Percentiles rank a stretch among this genome's conserved stretches.
Conservation (phyloP, 2,888 invertebrate genomes). For the Scaptomyza tumidula region DNA sequence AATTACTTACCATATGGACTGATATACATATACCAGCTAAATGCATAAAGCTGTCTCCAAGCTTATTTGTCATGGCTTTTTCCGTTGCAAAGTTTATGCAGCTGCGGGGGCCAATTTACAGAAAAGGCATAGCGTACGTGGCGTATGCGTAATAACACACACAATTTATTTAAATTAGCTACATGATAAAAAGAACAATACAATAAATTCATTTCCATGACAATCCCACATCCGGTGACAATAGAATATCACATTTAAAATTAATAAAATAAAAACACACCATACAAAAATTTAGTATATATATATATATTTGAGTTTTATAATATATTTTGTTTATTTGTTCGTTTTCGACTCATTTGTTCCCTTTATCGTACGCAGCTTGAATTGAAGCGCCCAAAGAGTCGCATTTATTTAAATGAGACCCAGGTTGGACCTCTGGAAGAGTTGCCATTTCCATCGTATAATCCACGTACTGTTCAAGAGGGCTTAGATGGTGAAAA, state of each 20-base stretch:
- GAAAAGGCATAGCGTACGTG: slow-evolving; percentile 18
- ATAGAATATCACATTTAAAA: not conserved
- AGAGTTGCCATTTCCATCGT: slow-evolving; percentile 73
- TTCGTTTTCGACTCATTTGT: not conserved
- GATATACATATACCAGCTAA: slow-evolving; percentile 1
- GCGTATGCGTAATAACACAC: slow-evolving; percentile 47
- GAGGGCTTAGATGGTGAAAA: slow-evolving; percentile 74
- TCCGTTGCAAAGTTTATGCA: slow-evolving; percentile 33
- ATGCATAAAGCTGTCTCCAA: slow-evolving; percentile 28
- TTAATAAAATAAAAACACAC: not conserved
- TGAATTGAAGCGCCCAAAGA: slow-evolving; percentile 80
- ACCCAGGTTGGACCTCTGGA: slow-evolving; percentile 66
- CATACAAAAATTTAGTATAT: too few species aligned
- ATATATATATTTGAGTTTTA: not conserved
- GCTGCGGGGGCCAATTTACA: slow-evolving; percentile 11
- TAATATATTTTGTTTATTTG: not conserved
- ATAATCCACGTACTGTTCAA: slow-evolving; percentile 83
- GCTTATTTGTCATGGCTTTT: slow-evolving; percentile 46
- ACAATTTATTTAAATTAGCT: slow-evolving; percentile 27
- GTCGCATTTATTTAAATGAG: slow-evolving; percentile 82
- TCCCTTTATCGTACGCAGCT: slow-evolving; percentile 59
- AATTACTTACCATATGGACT: slow-evolving; percentile 48
- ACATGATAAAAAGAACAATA: not conserved
- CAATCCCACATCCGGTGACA: not conserved
- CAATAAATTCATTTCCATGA: not conserved